These are phyloP conservation scores for Catotricha subobsoleta DNA, from an alignment of 2,888 invertebrate species.

Conservation along the genomic window DNA sequence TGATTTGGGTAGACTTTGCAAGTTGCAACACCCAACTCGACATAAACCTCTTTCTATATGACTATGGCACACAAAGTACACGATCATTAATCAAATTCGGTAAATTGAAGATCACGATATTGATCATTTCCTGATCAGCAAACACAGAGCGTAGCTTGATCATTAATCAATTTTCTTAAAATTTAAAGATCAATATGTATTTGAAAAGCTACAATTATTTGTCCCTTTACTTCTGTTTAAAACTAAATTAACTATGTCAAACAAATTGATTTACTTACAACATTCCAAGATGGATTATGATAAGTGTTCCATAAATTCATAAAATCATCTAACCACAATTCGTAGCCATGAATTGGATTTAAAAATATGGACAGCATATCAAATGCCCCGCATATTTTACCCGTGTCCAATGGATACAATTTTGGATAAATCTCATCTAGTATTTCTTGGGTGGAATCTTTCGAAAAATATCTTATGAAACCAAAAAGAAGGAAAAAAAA, in stretches of 20 bases:
- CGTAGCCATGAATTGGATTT: conserved; percentile 43
- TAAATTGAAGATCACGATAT: too few relatives aligned
- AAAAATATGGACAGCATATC: conserved; percentile 55
- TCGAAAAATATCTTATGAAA: conserved; percentile 42
- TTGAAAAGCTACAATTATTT: neutral
- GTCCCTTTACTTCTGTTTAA: neutral
- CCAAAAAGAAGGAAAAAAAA: neutral
- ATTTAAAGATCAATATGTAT: neutral
- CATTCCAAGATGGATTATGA: conserved; percentile 40
- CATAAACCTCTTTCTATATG: too few relatives aligned
- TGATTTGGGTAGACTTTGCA: too few relatives aligned
- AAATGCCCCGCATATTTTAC: conserved; percentile 34
- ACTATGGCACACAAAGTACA: too few relatives aligned
- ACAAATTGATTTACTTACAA: conserved; percentile 5
- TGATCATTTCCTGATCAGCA: too few relatives aligned
- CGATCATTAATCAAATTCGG: too few relatives aligned
- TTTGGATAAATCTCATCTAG: conserved; percentile 63
- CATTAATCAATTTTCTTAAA: too few relatives aligned
- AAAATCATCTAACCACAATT: conserved; percentile 64
- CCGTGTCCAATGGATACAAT: conserved; percentile 52
- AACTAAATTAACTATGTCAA: neutral
- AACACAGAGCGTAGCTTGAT: too few relatives aligned
- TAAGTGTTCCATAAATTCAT: conserved; percentile 62
- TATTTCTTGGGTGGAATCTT: conserved; percentile 66
- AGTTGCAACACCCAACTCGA: too few relatives aligned